Evolutionary conservation across 2,113 vertebrate genomes (phyloP).

Genomic region (Hyaena hyaena): DNA sequence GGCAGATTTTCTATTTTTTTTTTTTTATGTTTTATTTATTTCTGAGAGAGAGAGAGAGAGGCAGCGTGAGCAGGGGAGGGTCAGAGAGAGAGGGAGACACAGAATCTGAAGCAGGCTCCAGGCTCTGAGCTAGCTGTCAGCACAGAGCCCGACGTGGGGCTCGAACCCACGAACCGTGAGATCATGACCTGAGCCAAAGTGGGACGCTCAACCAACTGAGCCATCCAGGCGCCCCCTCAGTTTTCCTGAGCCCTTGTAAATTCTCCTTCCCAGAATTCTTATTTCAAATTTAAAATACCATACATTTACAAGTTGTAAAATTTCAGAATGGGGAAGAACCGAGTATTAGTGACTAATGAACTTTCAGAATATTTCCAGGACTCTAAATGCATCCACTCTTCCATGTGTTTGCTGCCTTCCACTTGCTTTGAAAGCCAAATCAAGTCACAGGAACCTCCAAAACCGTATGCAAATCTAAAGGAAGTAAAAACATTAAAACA

Average conservation of each 20-base stretch:
- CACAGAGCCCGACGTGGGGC: too few relatives aligned
- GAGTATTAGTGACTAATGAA: neutral
- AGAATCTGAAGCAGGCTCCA: too few relatives aligned
- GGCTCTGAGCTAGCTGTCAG: too few relatives aligned
- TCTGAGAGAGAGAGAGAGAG: too few relatives aligned
- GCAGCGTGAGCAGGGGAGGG: too few relatives aligned
- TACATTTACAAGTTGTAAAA: neutral
- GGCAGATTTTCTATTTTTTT: neutral
- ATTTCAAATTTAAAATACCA: slow-evolving; percentile 11
- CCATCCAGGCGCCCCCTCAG: too few relatives aligned
- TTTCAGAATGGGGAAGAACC: neutral
- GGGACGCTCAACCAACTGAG: too few relatives aligned
- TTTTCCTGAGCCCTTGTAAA: neutral
- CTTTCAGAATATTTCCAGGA: neutral
- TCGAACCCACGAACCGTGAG: too few relatives aligned
- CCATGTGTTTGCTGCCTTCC: neutral
- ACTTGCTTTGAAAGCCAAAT: neutral
- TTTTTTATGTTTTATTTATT: too few relatives aligned
- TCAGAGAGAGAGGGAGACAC: too few relatives aligned
- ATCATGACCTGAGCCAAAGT: too few relatives aligned
- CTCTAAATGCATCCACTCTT: neutral
- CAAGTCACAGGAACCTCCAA: neutral
- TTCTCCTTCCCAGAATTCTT: neutral
- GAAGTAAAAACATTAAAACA: neutral
- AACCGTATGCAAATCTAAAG: neutral